These are phyloP conservation scores for Microtus obscurus DNA, from an alignment of 2,797 vertebrate species.

Conservation along the genomic window DNA sequence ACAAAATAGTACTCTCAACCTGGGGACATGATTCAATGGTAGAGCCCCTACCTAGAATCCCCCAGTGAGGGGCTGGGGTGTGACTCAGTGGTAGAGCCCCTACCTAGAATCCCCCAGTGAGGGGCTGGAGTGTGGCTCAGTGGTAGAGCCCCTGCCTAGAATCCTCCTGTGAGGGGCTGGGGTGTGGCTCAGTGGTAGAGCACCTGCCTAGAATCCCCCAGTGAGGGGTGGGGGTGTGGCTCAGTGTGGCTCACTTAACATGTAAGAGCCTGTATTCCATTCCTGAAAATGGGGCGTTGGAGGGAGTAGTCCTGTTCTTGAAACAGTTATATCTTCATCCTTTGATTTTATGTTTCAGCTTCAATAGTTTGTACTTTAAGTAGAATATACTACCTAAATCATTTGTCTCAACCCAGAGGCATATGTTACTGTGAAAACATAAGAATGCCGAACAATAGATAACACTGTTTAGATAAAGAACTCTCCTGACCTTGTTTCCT, in stretches of 20 bases:
- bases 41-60: background rate
- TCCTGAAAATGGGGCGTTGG: background rate
- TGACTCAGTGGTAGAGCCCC: background rate
- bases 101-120: background rate
- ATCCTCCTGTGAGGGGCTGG: too few species aligned
- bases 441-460: background rate
- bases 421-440: background rate
- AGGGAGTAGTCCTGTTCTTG: background rate
- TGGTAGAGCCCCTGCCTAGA: background rate
- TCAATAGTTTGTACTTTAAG: background rate
- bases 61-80: background rate
- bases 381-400: slow-evolving; percentile 3
- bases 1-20: background rate
- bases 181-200: background rate
- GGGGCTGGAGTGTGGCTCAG: background rate
- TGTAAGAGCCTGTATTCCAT: background rate
- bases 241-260: background rate
- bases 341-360: background rate
- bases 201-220: background rate
- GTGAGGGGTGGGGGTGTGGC: background rate
- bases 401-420: background rate
- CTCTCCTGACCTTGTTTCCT: background rate
- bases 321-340: slow-evolving; percentile 1
- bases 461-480: background rate
- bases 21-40: too few species aligned